Evolutionary conservation across 53 echinoderm and acorn worm genomes (phyloP).

Genomic region (Pentamera pediparva): DNA sequence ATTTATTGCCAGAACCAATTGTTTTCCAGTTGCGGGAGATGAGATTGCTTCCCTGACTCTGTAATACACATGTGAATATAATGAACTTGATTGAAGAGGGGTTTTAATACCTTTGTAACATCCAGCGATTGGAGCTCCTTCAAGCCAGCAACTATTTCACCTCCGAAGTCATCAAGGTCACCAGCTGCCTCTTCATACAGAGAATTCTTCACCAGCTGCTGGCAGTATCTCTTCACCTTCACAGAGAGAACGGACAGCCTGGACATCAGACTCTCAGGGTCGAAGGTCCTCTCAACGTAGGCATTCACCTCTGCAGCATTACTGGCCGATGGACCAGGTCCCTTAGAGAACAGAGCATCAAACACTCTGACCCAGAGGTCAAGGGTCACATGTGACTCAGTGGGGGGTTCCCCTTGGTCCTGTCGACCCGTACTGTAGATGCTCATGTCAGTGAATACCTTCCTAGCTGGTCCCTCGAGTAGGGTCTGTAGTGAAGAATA

Average conservation of each 20-base stretch:
- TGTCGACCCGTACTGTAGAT: conserved; percentile 22
- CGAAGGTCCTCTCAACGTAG: background rate
- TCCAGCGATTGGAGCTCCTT: conserved; percentile 74
- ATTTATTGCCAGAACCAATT: background rate
- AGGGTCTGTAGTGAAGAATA: conserved; percentile 20
- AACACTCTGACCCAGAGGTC: conserved; percentile 1
- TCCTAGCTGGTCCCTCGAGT: conserved; percentile 44
- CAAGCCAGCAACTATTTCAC: conserved; percentile 64
- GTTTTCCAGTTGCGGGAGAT: background rate
- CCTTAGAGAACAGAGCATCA: background rate
- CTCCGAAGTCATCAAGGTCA: conserved; percentile 65
- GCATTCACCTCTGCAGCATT: background rate
- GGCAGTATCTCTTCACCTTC: conserved; percentile 77
- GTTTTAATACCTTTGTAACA: conserved; percentile 85
- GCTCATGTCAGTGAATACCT: conserved; percentile 59
- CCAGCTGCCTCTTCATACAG: conserved; percentile 29
- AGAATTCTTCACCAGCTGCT: conserved; percentile 44
- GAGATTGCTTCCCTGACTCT: background rate
- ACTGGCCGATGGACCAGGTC: background rate
- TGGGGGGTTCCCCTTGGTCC: conserved; percentile 37
- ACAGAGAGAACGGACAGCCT: conserved; percentile 40
- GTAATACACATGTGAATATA: background rate
- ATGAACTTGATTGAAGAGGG: background rate
- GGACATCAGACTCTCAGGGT: background rate
- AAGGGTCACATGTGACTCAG: background rate